Conservation (phyloP, 37 sponge, comb jelly and placozoan genomes). For the Lycopodina hypogea region DNA sequence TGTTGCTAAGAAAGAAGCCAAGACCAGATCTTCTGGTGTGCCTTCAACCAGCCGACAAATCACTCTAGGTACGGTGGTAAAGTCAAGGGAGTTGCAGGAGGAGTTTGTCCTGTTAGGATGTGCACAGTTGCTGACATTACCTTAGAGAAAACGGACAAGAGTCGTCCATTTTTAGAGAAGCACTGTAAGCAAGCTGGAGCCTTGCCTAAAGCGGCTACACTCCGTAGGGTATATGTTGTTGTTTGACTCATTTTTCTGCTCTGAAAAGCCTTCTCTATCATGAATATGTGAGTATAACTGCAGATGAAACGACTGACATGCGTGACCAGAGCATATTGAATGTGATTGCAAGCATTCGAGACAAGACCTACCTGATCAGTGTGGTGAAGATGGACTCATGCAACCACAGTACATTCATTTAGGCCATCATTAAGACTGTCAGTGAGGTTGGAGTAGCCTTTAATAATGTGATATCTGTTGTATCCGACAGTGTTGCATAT, state of each 20-base stretch:
- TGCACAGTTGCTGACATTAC: neutral
- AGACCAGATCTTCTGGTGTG: neutral
- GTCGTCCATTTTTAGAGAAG: slow-evolving; percentile 2
- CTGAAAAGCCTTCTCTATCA: neutral
- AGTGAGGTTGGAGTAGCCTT: too few species aligned
- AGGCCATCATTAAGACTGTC: too few species aligned
- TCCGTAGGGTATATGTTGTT: neutral
- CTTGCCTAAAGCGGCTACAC: neutral
- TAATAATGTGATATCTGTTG: too few species aligned
- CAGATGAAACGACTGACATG: slow-evolving; percentile 15
- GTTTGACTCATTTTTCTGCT: too few species aligned
- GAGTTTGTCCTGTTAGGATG: slow-evolving; percentile 1
- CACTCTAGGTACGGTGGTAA: neutral
- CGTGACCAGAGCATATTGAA: slow-evolving; percentile 4
- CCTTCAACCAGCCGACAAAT: neutral
- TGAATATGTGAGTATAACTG: neutral
- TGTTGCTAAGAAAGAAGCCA: neutral
- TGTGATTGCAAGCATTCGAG: too few species aligned
- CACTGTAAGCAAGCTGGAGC: slow-evolving; percentile 14
- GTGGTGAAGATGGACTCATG: too few species aligned
- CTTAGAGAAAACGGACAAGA: slow-evolving; percentile 1
- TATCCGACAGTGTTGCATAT: too few species aligned
- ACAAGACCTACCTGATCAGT: slow-evolving; percentile 6
- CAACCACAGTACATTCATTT: too few species aligned
- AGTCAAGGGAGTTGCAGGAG: neutral